Conservation (phyloP, 1,140 invertebrate species). For the Galleria mellonella region DNA sequence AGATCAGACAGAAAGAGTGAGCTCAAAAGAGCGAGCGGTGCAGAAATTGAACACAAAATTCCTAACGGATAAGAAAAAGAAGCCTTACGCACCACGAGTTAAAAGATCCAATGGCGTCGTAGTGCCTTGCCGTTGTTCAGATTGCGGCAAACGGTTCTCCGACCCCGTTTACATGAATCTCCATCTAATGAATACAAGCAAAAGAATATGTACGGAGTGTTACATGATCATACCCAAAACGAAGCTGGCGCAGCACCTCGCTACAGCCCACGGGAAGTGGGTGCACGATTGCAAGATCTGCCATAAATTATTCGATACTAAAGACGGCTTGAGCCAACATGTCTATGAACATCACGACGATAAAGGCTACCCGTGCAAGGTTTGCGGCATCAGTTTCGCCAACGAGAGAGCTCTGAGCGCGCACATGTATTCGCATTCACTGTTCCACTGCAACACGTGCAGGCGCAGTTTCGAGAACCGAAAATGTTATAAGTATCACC, state of each 20-base stretch:
- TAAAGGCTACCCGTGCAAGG: constrained; percentile 18
- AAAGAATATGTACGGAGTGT: constrained; percentile 33
- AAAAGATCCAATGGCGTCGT: background rate
- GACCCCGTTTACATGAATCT: constrained; percentile 36
- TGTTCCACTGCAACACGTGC: constrained; percentile 41
- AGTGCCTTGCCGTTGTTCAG: constrained; percentile 25
- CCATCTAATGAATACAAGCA: constrained; percentile 40
- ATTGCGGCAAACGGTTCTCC: constrained; percentile 47
- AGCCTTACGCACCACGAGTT: constrained; percentile 4
- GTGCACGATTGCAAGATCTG: constrained; percentile 31
- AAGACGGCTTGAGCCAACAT: constrained; percentile 18
- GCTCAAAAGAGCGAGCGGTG: constrained; percentile 10
- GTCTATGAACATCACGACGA: constrained; percentile 12
- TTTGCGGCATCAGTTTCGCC: constrained; percentile 33
- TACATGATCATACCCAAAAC: constrained; percentile 22
- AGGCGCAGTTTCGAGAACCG: constrained; percentile 39
- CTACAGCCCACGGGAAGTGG: constrained; percentile 15
- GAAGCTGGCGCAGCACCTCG: constrained; percentile 29
- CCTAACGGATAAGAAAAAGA: background rate
- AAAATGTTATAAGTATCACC: constrained; percentile 42
- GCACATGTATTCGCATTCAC: constrained; percentile 36
- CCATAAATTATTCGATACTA: constrained; percentile 23
- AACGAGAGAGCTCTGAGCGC: constrained; percentile 36
- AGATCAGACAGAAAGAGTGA: constrained; percentile 17
- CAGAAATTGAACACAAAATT: constrained; percentile 15